Evolutionary conservation across 2,797 vertebrate genomes (phyloP).

Genomic region (Lithobates pipiens): DNA sequence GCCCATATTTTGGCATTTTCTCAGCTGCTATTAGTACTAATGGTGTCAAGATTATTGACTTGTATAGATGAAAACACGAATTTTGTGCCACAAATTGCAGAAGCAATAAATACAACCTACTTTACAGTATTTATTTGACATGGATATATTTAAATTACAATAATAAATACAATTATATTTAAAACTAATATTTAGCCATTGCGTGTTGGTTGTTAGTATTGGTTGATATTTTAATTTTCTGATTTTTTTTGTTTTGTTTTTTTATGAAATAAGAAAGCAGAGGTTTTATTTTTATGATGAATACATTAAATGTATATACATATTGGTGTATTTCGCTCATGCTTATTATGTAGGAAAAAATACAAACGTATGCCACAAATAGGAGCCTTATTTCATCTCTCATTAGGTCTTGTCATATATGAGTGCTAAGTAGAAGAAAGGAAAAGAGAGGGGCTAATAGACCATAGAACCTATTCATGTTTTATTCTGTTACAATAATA

Average conservation of each 20-base stretch:
- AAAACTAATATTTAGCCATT: neutral
- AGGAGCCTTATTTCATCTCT: slow-evolving; percentile 56
- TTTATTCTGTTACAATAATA: slow-evolving; percentile 68
- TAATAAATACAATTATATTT: slow-evolving; percentile 4
- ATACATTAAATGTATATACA: slow-evolving; percentile 27
- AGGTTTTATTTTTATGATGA: slow-evolving; percentile 8
- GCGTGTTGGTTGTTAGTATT: neutral
- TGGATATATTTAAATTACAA: neutral
- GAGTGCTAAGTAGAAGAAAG: slow-evolving; percentile 57
- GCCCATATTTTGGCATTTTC: neutral
- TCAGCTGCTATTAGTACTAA: neutral
- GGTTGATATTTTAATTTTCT: neutral
- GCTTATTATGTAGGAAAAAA: slow-evolving; percentile 54
- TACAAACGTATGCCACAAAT: slow-evolving; percentile 51
- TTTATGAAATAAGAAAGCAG: slow-evolving; percentile 1
- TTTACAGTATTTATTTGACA: slow-evolving; percentile 6
- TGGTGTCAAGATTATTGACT: neutral
- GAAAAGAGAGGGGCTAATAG: slow-evolving; percentile 50
- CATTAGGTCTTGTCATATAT: slow-evolving; percentile 58
- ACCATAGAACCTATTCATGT: slow-evolving; percentile 57
- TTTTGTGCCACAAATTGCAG: neutral
- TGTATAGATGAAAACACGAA: neutral
- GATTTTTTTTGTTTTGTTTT: neutral
- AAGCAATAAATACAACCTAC: neutral
- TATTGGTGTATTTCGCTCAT: slow-evolving; percentile 26